These are phyloP conservation scores for Babyrousa celebensis DNA, from an alignment of 2,797 vertebrate genomes.

Conservation along the genomic window DNA sequence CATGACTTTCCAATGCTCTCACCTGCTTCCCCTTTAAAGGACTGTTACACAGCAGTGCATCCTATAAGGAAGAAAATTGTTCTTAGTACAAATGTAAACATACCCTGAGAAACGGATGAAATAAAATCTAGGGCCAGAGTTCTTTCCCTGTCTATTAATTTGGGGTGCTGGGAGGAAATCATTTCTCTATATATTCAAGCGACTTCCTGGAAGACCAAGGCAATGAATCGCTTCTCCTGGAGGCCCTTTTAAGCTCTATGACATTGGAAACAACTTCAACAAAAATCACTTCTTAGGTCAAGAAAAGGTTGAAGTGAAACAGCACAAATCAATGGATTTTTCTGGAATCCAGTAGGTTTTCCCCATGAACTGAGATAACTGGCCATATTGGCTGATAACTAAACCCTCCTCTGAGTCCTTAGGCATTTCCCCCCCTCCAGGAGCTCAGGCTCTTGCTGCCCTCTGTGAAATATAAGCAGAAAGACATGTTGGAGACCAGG, in stretches of 20 bases:
- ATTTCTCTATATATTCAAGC: not conserved
- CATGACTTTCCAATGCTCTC: not conserved
- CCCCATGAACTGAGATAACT: not conserved
- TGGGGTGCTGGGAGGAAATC: not conserved
- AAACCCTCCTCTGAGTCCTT: not conserved
- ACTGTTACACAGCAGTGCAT: not conserved
- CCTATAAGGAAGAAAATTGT: not conserved
- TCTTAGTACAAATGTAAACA: slow-evolving; percentile 33
- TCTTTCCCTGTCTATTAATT: not conserved
- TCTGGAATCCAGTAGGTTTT: slow-evolving; percentile 44
- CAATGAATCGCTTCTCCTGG: not conserved
- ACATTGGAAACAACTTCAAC: slow-evolving; percentile 32
- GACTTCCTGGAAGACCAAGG: not conserved
- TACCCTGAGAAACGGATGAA: not conserved
- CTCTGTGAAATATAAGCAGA: not conserved
- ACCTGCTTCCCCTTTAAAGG: not conserved
- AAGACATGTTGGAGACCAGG: not conserved
- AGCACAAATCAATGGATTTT: slow-evolving; percentile 60
- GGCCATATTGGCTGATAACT: fast-evolving
- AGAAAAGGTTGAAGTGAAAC: slow-evolving; percentile 33
- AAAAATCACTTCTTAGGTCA: slow-evolving; percentile 56
- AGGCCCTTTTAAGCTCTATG: not conserved
- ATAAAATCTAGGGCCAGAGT: not conserved
- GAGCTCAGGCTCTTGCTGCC: not conserved
- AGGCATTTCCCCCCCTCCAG: not conserved